Evolutionary conservation across 2,113 vertebrate species (phyloP).

Genomic region (Piprites chloris): DNA sequence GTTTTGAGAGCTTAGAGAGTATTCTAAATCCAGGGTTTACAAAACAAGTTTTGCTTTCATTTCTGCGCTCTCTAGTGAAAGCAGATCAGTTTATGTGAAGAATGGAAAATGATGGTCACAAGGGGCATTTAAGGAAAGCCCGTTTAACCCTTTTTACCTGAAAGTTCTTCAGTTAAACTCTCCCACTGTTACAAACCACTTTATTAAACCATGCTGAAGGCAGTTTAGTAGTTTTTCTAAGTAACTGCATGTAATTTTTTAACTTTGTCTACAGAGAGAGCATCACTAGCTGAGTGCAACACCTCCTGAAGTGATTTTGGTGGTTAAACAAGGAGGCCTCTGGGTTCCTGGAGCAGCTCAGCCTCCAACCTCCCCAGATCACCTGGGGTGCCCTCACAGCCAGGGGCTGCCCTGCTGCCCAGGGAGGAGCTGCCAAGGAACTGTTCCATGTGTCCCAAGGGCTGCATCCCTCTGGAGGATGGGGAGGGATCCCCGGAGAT

Average conservation of each 20-base stretch:
- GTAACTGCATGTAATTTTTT: accelerated
- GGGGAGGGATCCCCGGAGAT: not conserved
- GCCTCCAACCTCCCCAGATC: not conserved
- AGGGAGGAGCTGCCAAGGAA: too few relatives aligned
- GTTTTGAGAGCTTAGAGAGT: not conserved
- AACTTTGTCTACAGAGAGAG: accelerated
- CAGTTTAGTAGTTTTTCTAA: not conserved
- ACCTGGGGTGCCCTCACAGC: not conserved
- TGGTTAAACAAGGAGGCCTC: accelerated
- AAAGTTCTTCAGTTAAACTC: not conserved
- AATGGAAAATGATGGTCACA: accelerated
- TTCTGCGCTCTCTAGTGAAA: accelerated
- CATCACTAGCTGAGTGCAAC: accelerated
- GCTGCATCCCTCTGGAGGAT: not conserved
- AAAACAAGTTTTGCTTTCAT: not conserved
- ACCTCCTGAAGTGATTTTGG: accelerated
- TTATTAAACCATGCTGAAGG: not conserved
- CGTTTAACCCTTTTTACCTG: not conserved
- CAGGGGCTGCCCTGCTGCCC: not conserved
- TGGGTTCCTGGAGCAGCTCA: accelerated
- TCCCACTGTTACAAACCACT: not conserved
- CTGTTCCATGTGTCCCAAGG: not conserved
- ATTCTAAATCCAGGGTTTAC: not conserved
- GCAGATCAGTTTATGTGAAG: accelerated
- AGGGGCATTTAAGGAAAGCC: too few relatives aligned